Base-by-base conservation (phyloP, 2,888 invertebrate species). In the Agapetus fuscipes region DNA sequence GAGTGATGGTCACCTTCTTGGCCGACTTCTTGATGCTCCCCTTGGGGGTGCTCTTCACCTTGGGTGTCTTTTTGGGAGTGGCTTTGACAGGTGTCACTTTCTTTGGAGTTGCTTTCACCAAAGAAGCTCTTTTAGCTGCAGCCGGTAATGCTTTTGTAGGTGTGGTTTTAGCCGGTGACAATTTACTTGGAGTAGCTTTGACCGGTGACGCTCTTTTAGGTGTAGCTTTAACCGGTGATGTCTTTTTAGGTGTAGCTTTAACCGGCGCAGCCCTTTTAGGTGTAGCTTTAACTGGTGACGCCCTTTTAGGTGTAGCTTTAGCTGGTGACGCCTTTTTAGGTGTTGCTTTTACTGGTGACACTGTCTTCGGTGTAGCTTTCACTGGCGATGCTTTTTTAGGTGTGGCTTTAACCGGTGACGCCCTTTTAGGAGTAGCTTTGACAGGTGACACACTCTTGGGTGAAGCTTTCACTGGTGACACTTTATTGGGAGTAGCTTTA, bases 241-340 rank as follows among this genome's bases (percentile, higher is more conserved):
- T 17, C 17, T 12, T 17, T 7, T 34, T 34, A n/a, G 20, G 20
- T 5, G 28, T 6, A 20, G 4, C 9, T 9, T 20, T 20, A 6
- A 9, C 20, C 4, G 20, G 20, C 9, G 20, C 9, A 20, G 20
- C 4, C n/a, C n/a, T n/a, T 20, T 20, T 20, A 6, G 30, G 11
- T 12, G 37, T 24, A 13, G 30, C 25, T 24, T 31, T 37, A 17
- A 32, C 37, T n/a, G 37, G 37, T 3, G 37, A 38, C 3, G 37
- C 31, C 12, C 37, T 31, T 25, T 38, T 31, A 5, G 37, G 37
- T 26, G 37, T 38, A 2, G 37, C n/a, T 10, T 31, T 15, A 3
- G 10, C 5, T 16, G 17, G 17, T 10, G 17, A 7, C 10, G 16
- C 4, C 10, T 14, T 28, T 30, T 30, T 30, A 7, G 30, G 30